Evolutionary conservation across 2,797 vertebrate species (phyloP).

Genomic region (Semaprochilodus insignis): DNA sequence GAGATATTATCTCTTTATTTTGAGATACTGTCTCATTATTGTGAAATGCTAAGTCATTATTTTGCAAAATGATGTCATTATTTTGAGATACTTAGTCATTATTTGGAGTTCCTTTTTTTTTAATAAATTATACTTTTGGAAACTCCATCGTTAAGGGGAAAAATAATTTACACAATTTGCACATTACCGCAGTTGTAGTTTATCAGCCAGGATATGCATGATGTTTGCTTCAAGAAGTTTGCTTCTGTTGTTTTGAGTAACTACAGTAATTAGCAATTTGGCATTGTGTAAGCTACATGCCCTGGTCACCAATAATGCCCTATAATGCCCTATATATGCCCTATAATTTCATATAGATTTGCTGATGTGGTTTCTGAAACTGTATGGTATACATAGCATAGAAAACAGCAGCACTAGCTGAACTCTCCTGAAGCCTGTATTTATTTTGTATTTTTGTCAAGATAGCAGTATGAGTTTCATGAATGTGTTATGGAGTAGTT

Average conservation of each 20-base stretch:
- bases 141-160: neutral
- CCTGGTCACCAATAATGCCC: no score
- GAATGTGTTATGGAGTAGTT: slow-evolving; percentile 38
- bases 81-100: no score
- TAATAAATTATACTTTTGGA: no score
- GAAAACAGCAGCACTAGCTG: neutral
- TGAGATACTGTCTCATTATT: no score
- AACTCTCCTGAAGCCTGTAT: neutral
- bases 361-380: neutral
- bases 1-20: no score
- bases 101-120: no score
- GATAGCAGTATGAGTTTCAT: neutral
- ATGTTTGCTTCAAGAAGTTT: neutral
- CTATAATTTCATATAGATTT: neutral
- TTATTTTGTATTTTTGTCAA: no score
- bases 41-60: no score
- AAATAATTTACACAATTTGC: no score
- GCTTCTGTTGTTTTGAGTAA: neutral
- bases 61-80: no score
- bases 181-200: neutral
- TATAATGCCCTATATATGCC: no score
- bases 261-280: neutral
- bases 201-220: neutral
- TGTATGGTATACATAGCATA: neutral
- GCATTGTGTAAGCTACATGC: no score